These are phyloP conservation scores for Synanceia verrucosa DNA, from an alignment of 2,797 vertebrate species.

Conservation along the genomic window DNA sequence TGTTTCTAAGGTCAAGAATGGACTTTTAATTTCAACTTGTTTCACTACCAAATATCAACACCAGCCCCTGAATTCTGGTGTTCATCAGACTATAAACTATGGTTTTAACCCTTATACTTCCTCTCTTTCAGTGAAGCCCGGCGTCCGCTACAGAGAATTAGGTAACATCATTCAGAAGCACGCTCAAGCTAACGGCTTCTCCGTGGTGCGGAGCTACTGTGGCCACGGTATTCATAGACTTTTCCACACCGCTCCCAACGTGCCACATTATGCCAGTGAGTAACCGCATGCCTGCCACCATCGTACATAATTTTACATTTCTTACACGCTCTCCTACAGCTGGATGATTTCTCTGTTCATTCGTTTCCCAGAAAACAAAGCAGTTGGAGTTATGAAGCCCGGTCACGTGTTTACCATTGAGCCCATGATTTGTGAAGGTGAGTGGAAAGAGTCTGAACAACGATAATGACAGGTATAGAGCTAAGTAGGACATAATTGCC, in stretches of 20 bases:
- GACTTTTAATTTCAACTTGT: not conserved
- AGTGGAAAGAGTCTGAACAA: conserved; percentile 53
- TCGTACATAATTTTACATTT: not conserved
- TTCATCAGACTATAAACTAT: not conserved
- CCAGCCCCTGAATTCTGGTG: not conserved
- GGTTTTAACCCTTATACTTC: not conserved
- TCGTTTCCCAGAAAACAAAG: conserved; percentile 92
- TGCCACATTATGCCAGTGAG: conserved; percentile 99
- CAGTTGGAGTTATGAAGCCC: conserved; percentile 98
- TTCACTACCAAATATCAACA: not conserved
- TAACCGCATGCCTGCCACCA: conserved; percentile 15
- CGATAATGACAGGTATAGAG: not conserved
- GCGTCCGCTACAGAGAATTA: conserved; percentile 93
- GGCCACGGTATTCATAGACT: conserved; percentile 97
- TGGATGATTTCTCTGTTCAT: not conserved
- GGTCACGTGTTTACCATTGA: conserved; percentile 99
- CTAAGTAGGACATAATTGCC: not conserved
- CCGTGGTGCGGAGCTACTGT: conserved; percentile 97
- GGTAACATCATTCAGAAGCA: conserved; percentile 99
- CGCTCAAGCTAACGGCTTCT: conserved; percentile 95
- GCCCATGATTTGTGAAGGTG: conserved; percentile 99
- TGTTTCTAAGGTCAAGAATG: not conserved
- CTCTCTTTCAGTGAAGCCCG: conserved; percentile 91
- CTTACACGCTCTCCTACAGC: too few species aligned
- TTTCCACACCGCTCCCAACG: conserved; percentile 97